Evolutionary conservation across 2,113 vertebrate genomes (phyloP).

Genomic region (Toxotes jaculatrix): DNA sequence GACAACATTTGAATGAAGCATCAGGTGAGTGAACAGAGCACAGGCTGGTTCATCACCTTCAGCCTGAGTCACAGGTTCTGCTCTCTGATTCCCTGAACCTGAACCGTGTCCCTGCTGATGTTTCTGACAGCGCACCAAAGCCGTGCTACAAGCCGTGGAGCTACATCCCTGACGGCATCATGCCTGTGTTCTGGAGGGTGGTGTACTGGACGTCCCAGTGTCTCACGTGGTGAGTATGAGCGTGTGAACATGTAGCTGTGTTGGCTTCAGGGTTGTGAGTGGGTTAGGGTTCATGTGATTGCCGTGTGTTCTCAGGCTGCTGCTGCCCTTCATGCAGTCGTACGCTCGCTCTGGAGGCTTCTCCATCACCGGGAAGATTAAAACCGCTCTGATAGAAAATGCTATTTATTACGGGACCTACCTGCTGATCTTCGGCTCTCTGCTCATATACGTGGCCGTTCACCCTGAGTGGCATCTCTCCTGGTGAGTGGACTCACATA

Average conservation of each 20-base stretch:
- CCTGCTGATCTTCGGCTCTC: constrained; percentile 95
- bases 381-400: constrained; percentile 97
- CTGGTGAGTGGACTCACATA: constrained; percentile 85
- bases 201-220: constrained; percentile 99
- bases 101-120: too few relatives aligned
- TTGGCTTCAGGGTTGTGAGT: too few relatives aligned
- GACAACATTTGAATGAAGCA: too few relatives aligned
- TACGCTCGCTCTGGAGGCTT: constrained; percentile 98
- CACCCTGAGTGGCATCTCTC: constrained; percentile 91
- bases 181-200: constrained; percentile 99
- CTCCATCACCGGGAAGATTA: constrained; percentile 97
- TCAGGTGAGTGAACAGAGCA: too few relatives aligned
- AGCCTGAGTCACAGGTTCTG: too few relatives aligned
- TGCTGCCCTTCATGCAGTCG: constrained; percentile 99
- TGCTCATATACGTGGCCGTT: constrained; percentile 97
- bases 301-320: constrained; percentile 85
- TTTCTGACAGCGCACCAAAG: constrained; percentile 38
- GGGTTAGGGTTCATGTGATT: neutral
- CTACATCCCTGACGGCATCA: constrained; percentile 95
- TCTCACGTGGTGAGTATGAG: constrained; percentile 91
- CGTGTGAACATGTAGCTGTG: too few relatives aligned
- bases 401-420: constrained; percentile 98
- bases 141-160: constrained; percentile 96
- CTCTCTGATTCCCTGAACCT: too few relatives aligned
- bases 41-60: too few relatives aligned